Conservation (phyloP, 2,888 invertebrate genomes). For the Ceramica pisi region DNA sequence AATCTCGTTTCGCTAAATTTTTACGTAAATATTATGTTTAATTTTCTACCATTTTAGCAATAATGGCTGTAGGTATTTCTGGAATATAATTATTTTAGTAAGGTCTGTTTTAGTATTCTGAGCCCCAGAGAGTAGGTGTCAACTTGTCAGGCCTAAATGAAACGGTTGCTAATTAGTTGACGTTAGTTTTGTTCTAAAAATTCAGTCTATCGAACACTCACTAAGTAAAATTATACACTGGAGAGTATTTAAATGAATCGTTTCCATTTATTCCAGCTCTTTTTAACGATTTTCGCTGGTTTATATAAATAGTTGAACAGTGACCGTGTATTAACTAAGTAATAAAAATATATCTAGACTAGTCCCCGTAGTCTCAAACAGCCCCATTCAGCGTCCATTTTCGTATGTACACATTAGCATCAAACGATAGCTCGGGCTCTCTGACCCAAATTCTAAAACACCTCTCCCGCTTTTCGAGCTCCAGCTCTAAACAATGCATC, state of each 20-base stretch:
- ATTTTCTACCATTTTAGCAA: conserved; percentile 10
- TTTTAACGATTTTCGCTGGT: conserved; percentile 6
- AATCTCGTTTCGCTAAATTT: conserved; percentile 31
- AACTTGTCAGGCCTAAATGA: conserved; percentile 59
- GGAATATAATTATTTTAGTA: conserved; percentile 34
- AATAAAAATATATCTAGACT: conserved; percentile 15
- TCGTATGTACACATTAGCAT: conserved; percentile 14
- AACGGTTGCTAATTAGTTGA: conserved; percentile 52
- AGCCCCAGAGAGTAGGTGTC: conserved; percentile 51
- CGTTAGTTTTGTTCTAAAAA: conserved; percentile 43
- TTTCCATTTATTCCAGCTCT: neutral
- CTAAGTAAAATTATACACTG: conserved; percentile 18
- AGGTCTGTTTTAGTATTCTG: conserved; percentile 32
- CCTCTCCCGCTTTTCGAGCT: conserved; percentile 17
- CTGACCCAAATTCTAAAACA: conserved; percentile 41
- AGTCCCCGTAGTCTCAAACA: neutral
- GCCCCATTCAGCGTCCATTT: conserved; percentile 37
- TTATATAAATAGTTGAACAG: neutral
- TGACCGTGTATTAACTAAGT: neutral
- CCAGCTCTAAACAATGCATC: conserved; percentile 38
- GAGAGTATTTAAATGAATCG: conserved; percentile 17
- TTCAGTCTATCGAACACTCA: conserved; percentile 16
- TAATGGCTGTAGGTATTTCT: conserved; percentile 17
- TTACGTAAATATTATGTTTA: conserved; percentile 26
- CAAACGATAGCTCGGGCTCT: conserved; percentile 24